phyloP scores from a whole-genome alignment of 2,797 vertebrate species.

The Enteromius thamalakanensis region DNA sequence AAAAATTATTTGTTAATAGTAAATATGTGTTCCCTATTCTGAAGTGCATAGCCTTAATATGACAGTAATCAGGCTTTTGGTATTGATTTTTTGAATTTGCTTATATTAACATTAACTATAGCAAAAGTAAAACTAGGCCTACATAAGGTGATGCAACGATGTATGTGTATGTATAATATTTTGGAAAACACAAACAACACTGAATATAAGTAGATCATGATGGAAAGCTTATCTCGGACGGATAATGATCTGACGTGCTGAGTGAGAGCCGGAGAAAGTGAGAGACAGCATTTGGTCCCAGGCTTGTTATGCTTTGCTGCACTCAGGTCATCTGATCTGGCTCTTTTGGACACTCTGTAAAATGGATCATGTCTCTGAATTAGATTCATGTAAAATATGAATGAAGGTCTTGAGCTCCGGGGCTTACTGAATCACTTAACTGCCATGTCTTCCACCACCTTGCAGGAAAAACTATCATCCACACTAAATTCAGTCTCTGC shows the following conservation, averaged over 20 bases:
- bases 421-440: constrained; percentile 47
- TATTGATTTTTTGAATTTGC: not conserved
- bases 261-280: constrained; percentile 10
- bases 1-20: no score
- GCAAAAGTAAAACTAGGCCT: not conserved
- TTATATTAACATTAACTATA: not conserved
- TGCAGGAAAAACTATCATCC: not conserved
- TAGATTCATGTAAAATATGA: constrained; percentile 44
- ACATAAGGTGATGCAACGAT: not conserved
- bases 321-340: constrained; percentile 37
- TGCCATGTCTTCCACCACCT: constrained; percentile 21
- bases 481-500: constrained; percentile 2
- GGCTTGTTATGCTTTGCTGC: constrained; percentile 32
- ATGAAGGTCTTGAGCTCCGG: constrained; percentile 46
- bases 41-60: not conserved
- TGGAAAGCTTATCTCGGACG: constrained; percentile 6
- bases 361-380: constrained; percentile 43
- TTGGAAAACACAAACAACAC: not conserved
- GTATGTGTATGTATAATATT: not conserved
- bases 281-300: constrained; percentile 2
- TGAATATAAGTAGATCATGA: not conserved
- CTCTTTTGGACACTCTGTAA: constrained; percentile 22
- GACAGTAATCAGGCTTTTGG: not conserved
- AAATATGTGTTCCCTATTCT: no score
- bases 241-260: constrained; percentile 17